Percentiles rank a stretch among this genome's conserved stretches.
These are phyloP conservation scores for Hypercompe scribonia DNA, from an alignment of 2,888 invertebrate genomes.

Conservation along the genomic window DNA sequence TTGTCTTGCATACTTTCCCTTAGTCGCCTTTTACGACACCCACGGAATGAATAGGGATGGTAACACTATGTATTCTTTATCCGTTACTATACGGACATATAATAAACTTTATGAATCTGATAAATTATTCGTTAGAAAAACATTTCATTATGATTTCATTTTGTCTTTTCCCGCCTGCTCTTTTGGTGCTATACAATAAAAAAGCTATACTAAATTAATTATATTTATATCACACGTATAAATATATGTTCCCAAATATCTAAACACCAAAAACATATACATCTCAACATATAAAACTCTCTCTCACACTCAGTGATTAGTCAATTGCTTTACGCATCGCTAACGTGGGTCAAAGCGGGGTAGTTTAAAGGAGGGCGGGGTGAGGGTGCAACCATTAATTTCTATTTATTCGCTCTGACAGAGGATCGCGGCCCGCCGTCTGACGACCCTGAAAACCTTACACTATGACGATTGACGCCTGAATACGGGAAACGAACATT, in stretches of 20 bases:
- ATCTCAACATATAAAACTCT: no score
- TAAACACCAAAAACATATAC: conserved; percentile 27
- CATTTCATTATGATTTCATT: no score
- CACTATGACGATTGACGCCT: conserved; percentile 18
- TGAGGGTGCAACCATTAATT: conserved; percentile 67
- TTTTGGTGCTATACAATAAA: no score
- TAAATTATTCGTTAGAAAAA: no score
- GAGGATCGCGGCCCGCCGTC: conserved; percentile 52
- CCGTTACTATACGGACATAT: no score
- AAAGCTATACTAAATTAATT: background rate
- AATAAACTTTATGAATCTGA: no score
- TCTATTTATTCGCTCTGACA: conserved; percentile 73
- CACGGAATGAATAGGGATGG: no score
- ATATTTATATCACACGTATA: background rate
- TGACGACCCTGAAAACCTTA: conserved; percentile 53
- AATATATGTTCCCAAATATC: background rate
- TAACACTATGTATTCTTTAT: no score
- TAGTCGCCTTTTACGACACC: no score
- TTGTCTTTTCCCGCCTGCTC: no score
- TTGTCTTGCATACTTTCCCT: no score
- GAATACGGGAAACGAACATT: conserved; percentile 4
- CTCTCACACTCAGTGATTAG: conserved; percentile 45
- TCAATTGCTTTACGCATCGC: conserved; percentile 48
- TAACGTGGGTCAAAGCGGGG: conserved; percentile 33
- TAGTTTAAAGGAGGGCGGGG: conserved; percentile 23